Conservation (phyloP, 2,888 invertebrate genomes). For the Lordiphosa fenestrarum region DNA sequence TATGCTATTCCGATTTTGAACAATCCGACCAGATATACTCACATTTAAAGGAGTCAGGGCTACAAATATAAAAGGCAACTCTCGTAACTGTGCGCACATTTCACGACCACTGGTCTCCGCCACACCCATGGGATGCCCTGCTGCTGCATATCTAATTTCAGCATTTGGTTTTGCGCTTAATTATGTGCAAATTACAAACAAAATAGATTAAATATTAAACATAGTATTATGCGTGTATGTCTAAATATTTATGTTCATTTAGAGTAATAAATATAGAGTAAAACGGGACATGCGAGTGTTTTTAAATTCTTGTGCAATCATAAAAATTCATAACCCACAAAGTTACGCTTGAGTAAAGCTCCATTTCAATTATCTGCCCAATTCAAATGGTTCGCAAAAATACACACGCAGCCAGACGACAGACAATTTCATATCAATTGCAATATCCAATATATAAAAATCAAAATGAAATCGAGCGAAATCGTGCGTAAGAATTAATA, state of each 20-base stretch:
- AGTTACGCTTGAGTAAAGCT: conserved; percentile 42
- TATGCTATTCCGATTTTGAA: no score
- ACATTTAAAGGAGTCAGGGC: no score
- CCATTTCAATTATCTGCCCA: conserved; percentile 55
- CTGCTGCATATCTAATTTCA: conserved; percentile 32
- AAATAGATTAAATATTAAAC: conserved; percentile 61
- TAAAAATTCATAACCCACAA: conserved; percentile 63
- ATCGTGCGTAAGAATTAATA: conserved; percentile 69
- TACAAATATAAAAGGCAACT: no score
- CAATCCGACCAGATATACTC: no score
- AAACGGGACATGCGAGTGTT: conserved; percentile 22
- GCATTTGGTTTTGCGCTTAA: conserved; percentile 45
- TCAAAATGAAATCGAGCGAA: conserved; percentile 70
- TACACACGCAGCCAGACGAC: conserved; percentile 12
- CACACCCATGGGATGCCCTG: conserved; percentile 16
- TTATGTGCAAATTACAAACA: conserved; percentile 59
- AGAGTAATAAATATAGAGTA: background rate
- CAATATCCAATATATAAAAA: conserved; percentile 50
- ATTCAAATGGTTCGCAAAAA: conserved; percentile 30
- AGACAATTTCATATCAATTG: conserved; percentile 40
- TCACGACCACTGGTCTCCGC: no score
- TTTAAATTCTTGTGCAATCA: conserved; percentile 38
- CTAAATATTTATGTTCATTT: conserved; percentile 19
- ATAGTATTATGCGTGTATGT: conserved; percentile 21
- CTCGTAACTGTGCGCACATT: no score